A percentile compares a stretch with the other conserved stretches of the same genome.
phyloP scores from a whole-genome alignment of 2,797 vertebrate species.

The Tauraco hartlaubi region DNA sequence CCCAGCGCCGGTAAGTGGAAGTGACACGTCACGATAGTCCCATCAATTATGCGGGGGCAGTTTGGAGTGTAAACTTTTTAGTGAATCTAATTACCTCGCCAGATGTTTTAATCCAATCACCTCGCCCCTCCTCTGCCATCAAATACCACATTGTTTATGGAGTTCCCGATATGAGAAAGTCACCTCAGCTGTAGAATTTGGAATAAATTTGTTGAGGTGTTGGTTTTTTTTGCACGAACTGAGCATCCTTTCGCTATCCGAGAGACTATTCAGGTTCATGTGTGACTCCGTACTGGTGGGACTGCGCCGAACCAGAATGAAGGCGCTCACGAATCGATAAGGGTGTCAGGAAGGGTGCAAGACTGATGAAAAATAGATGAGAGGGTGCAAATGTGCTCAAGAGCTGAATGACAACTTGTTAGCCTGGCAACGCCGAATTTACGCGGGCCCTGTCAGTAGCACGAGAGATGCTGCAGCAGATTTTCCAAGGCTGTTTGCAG shows the following conservation, averaged over 20 bases:
- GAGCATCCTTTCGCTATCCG: neutral
- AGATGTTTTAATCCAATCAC: slow-evolving; percentile 70
- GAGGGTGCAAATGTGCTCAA: neutral
- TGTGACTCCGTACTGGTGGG: rapidly evolving
- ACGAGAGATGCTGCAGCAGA: neutral
- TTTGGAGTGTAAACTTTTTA: slow-evolving; percentile 66
- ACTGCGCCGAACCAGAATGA: neutral
- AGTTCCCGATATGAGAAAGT: neutral
- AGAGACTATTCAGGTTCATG: neutral
- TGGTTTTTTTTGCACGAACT: neutral
- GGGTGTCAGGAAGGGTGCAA: slow-evolving; percentile 2
- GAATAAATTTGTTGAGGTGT: neutral
- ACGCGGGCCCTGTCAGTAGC: neutral
- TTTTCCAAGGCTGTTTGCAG: neutral
- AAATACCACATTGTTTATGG: neutral
- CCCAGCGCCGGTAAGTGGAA: slow-evolving; percentile 37
- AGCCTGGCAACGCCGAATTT: neutral
- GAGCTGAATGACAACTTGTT: slow-evolving; percentile 15
- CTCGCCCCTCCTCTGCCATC: neutral
- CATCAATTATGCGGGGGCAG: slow-evolving; percentile 53
- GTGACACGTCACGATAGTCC: slow-evolving; percentile 63
- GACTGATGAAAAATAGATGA: slow-evolving; percentile 25
- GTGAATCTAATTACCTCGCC: slow-evolving; percentile 72
- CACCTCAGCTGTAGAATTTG: rapidly evolving
- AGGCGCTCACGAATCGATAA: neutral